These are phyloP conservation scores for Timema cristinae DNA, from an alignment of 2,888 invertebrate genomes.

Conservation along the genomic window DNA sequence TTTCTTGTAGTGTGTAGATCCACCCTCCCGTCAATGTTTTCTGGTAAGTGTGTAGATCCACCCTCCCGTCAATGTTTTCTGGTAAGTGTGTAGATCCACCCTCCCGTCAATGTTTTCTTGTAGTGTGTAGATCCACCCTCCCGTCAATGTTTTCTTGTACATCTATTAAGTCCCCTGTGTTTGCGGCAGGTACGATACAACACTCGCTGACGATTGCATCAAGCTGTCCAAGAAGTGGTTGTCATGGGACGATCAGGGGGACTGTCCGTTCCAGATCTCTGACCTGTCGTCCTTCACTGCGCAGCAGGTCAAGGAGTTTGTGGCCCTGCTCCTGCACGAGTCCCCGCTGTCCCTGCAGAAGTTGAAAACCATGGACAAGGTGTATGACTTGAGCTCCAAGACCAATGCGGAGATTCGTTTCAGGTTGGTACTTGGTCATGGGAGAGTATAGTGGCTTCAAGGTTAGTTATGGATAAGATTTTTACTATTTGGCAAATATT, in stretches of 20 bases:
- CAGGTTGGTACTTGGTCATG: slow-evolving; percentile 41
- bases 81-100: no score
- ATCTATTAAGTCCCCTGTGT: neutral
- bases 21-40: no score
- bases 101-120: no score
- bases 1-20: no score
- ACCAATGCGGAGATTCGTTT: slow-evolving; percentile 74
- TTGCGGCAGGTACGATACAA: slow-evolving; percentile 59
- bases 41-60: no score
- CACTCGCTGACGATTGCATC: slow-evolving; percentile 59
- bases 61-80: no score
- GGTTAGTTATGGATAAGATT: no score
- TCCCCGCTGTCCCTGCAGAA: slow-evolving; percentile 53
- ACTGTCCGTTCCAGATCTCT: slow-evolving; percentile 46
- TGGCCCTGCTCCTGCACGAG: slow-evolving; percentile 61
- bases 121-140: no score
- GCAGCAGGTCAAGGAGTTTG: slow-evolving; percentile 63
- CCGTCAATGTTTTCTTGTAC: no score
- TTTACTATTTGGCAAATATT: no score
- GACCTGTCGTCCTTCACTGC: slow-evolving; percentile 58
- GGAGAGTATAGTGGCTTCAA: no score
- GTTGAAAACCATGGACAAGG: slow-evolving; percentile 56
- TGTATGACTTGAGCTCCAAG: slow-evolving; percentile 60
- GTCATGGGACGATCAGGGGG: slow-evolving; percentile 43
- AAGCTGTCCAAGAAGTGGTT: slow-evolving; percentile 56